Evolutionary conservation across 1,140 invertebrate species (phyloP), one percentile per base, ranked within the genome.

Genomic region (Nasonia vitripennis): DNA sequence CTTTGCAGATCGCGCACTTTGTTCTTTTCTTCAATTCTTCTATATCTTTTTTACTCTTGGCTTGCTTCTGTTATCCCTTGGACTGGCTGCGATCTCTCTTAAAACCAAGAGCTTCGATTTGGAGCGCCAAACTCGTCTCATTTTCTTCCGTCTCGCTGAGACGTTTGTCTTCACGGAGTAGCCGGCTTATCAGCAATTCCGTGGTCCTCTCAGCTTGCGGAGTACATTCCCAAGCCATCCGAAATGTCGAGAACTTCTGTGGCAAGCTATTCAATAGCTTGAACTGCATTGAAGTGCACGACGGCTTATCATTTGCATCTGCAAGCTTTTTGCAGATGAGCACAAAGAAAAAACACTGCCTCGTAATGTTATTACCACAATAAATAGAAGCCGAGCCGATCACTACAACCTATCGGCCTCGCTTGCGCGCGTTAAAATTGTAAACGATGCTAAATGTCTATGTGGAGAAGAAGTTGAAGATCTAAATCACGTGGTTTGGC

Each of bases 251-350:
- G 17, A 75, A 75, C 37, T 17, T 75, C 12, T 11, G 3, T 23
- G 73, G 73, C 11, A 75, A 41, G 73, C 73, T 75, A 20, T 41
- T 17, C 5, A 41, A 17, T n/a, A 75, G 14, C 10, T 75, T 75
- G 67, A n/a, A n/a, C n/a, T n/a, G n/a, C n/a, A n/a, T n/a, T n/a
- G n/a, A 23, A 27, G 55, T 20, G 1, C 79, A 81, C n/a, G 67
- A 17, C 1, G 81, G 81, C 20, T 86, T 62, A 17, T 79, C 74
- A 5, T 41, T 67, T 10, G n/a, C 45, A 83, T 86, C 67, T n/a
- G 51, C 34, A 10, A 86, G 68, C 45, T 86, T 86, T 75, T 31
- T 83, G 37, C 74, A 79, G 12, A 51, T 51, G n/a, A 48, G 14
- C n/a, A 27, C 7, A 9, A 27, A n/a, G 20, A 11, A 7, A 20